These are phyloP conservation scores for Aythya baeri DNA, from an alignment of 2,113 vertebrate genomes.

Conservation along the genomic window DNA sequence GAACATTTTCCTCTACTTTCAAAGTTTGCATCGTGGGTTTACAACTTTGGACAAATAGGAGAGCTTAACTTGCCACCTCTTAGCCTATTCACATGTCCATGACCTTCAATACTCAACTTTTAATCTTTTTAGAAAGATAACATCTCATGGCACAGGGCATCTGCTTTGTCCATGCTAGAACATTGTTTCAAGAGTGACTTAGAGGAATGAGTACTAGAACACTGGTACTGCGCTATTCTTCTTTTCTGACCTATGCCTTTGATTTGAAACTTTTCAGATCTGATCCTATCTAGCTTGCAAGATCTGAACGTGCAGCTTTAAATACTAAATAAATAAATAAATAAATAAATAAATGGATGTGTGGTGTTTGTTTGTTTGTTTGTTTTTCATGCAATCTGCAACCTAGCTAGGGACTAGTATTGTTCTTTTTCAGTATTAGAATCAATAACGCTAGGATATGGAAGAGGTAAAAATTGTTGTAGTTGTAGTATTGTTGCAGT, in stretches of 20 bases:
- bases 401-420: not conserved
- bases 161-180: not conserved
- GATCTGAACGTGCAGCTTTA: not conserved
- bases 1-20: not conserved
- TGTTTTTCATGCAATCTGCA: not conserved
- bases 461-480: not conserved
- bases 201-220: not conserved
- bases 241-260: not conserved
- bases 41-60: not conserved
- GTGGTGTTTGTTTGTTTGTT: not conserved
- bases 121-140: not conserved
- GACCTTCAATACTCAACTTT: not conserved
- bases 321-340: not conserved
- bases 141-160: not conserved
- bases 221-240: not conserved
- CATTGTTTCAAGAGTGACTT: not conserved
- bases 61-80: not conserved
- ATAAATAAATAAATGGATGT: not conserved
- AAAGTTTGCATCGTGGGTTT: not conserved
- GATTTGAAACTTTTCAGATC: not conserved
- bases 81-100: not conserved
- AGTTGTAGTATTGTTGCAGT: too few relatives aligned
- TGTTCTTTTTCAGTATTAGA: not conserved
- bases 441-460: not conserved
- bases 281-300: not conserved